A percentile compares a stretch with the other conserved stretches of the same genome.
Evolutionary conservation across 2,888 invertebrate genomes (phyloP).

Genomic region (Trilocha varians): DNA sequence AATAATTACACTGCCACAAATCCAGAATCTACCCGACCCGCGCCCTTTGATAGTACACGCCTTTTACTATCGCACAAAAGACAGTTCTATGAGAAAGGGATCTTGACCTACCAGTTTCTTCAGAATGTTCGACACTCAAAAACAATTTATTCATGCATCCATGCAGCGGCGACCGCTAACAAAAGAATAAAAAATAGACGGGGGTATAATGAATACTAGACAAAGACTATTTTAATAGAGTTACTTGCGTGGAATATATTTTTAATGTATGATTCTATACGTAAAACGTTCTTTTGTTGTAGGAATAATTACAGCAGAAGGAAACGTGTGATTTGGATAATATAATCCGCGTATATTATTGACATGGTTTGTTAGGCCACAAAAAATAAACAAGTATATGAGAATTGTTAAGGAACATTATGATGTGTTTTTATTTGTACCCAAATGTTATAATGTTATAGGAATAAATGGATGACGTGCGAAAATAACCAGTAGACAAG

Average conservation of each 20-base stretch:
- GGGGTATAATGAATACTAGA: conserved; percentile 71
- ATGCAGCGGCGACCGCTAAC: conserved; percentile 57
- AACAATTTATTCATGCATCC: conserved; percentile 71
- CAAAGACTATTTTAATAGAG: conserved; percentile 64
- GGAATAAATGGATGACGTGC: conserved; percentile 60
- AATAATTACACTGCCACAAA: conserved; percentile 35
- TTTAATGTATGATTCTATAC: neutral
- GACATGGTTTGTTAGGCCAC: too few relatives aligned
- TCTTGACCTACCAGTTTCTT: conserved; percentile 72
- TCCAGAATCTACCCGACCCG: conserved; percentile 47
- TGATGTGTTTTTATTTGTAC: too few relatives aligned
- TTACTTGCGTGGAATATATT: conserved; percentile 54
- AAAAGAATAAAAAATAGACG: conserved; percentile 71
- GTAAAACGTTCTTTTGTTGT: neutral
- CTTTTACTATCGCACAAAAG: conserved; percentile 66
- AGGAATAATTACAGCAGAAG: neutral
- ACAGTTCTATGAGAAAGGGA: conserved; percentile 70
- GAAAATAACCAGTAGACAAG: conserved; percentile 61
- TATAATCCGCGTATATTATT: too few relatives aligned
- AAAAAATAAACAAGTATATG: too few relatives aligned
- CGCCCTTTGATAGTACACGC: conserved; percentile 65
- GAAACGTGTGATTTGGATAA: neutral
- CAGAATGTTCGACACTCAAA: conserved; percentile 58
- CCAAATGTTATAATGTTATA: too few relatives aligned
- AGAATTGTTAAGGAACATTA: too few relatives aligned